phyloP scores from a whole-genome alignment of 2,888 invertebrate species.

The Drosophila sordidula region DNA sequence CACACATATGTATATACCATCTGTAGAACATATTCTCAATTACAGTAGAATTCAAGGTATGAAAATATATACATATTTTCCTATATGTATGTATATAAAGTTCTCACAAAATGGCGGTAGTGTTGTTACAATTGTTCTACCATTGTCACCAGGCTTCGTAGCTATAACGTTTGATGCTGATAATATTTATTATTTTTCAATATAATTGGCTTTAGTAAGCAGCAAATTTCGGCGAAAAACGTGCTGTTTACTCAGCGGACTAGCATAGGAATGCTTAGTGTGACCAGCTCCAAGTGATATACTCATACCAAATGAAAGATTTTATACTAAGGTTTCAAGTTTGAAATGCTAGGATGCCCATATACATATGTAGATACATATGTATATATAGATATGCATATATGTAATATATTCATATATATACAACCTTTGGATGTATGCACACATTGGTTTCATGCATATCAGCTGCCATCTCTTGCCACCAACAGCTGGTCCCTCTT shows the following conservation, averaged over 20 bases:
- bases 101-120: background rate
- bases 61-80: background rate
- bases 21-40: slow-evolving; percentile 5
- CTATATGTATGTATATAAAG: background rate
- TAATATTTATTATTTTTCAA: slow-evolving; percentile 3
- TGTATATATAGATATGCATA: background rate
- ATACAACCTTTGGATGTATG: background rate
- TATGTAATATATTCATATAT: background rate
- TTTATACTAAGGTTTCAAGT: slow-evolving; percentile 2
- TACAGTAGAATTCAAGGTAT: slow-evolving; percentile 1
- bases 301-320: slow-evolving; percentile 9
- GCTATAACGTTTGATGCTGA: slow-evolving; percentile 1
- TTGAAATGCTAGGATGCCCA: background rate
- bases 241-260: slow-evolving; percentile 66
- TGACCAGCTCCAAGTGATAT: slow-evolving; percentile 31
- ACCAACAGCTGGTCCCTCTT: slow-evolving; percentile 43
- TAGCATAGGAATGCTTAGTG: slow-evolving; percentile 25
- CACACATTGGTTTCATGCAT: slow-evolving; percentile 1
- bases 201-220: slow-evolving; percentile 1
- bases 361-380: background rate
- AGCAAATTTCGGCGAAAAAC: slow-evolving; percentile 51
- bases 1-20: too few relatives aligned
- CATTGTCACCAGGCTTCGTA: background rate
- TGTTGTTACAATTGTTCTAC: slow-evolving; percentile 8
- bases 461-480: slow-evolving; percentile 11